Conservation (phyloP, 2,888 invertebrate genomes). For the Oxytorus armatus region DNA sequence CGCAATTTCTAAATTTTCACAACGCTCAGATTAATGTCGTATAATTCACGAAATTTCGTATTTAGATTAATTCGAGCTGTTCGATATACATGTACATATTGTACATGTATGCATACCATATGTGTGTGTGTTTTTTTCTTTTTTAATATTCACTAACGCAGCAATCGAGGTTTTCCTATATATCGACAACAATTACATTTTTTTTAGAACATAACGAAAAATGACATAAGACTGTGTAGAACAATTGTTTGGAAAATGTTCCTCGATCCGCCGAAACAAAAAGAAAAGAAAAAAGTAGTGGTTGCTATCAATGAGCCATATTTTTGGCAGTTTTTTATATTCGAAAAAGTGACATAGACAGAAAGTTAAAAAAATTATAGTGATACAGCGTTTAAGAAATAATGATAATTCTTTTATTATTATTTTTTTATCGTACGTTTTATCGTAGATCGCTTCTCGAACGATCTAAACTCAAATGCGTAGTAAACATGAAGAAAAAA, state of each 20-base stretch:
- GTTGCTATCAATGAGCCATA: constrained; percentile 67
- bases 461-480: constrained; percentile 37
- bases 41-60: neutral
- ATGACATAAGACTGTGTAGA: constrained; percentile 55
- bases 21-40: neutral
- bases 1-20: neutral
- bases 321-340: constrained; percentile 77
- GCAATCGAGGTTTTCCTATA: constrained; percentile 38
- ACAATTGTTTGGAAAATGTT: constrained; percentile 53
- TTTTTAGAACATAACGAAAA: constrained; percentile 48
- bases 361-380: constrained; percentile 8
- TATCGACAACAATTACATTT: constrained; percentile 38
- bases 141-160: constrained; percentile 47
- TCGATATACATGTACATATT: neutral
- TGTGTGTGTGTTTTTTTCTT: neutral
- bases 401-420: neutral
- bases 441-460: too few species aligned
- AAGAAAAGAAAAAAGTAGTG: constrained; percentile 38
- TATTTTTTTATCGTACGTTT: constrained; percentile 40
- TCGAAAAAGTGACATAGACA: constrained; percentile 45
- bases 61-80: neutral
- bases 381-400: constrained; percentile 22
- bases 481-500: neutral
- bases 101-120: neutral
- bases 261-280: constrained; percentile 11